These are phyloP conservation scores for Lagocephalus sceleratus DNA, from an alignment of 2,797 vertebrate genomes.

Conservation along the genomic window DNA sequence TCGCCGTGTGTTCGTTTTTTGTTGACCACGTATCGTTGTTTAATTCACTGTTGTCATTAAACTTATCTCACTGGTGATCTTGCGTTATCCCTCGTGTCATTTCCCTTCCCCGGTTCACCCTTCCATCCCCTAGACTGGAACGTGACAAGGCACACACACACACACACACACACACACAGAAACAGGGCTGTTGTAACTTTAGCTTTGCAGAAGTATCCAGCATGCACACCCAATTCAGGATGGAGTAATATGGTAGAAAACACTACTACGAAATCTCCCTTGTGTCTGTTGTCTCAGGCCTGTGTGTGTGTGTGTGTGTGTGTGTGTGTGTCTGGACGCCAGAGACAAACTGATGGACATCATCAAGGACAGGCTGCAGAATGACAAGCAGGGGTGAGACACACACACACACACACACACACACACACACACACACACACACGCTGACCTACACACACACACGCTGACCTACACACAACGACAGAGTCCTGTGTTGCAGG, in stretches of 20 bases:
- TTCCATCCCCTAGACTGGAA: too few species aligned
- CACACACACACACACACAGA: background rate
- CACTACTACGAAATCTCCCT: slow-evolving; percentile 31
- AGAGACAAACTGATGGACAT: slow-evolving; percentile 66
- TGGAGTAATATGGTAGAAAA: background rate
- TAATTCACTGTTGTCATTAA: too few species aligned
- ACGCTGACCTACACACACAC: background rate
- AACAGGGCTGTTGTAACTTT: too few species aligned
- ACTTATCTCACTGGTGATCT: too few species aligned
- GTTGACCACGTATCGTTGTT: too few species aligned
- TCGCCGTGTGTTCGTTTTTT: too few species aligned
- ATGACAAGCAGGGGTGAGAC: slow-evolving; percentile 59
- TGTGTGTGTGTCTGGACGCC: slow-evolving; percentile 60
- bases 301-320: too few species aligned
- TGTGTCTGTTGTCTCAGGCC: slow-evolving; percentile 70
- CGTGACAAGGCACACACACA: too few species aligned
- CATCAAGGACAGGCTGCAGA: slow-evolving; percentile 66
- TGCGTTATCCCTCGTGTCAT: too few species aligned
- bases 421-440: background rate
- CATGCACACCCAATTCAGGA: background rate
- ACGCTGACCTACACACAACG: background rate
- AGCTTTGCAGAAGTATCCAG: background rate
- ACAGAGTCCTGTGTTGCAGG: background rate
- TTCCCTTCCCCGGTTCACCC: too few species aligned
- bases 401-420: background rate